A percentile compares a stretch with the other conserved stretches of the same genome.
Conservation (phyloP, 1,140 invertebrate species). For the Drosophila lowei region DNA sequence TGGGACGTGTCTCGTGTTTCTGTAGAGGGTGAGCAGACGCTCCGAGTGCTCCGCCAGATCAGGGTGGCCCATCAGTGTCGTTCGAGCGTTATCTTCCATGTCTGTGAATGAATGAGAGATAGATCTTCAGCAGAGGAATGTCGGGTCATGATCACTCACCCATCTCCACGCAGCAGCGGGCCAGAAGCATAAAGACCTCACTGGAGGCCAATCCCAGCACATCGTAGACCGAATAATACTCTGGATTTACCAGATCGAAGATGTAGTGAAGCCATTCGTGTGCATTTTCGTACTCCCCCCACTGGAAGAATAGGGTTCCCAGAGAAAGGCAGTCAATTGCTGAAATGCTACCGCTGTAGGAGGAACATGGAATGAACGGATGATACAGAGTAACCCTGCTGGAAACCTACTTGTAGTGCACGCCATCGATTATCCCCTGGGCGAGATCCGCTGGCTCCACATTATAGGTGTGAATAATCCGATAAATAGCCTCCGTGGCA, state of each 20-base stretch:
- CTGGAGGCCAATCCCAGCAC: slow-evolving; percentile 6
- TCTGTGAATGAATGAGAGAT: neutral
- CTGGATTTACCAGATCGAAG: neutral
- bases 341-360: slow-evolving; percentile 23
- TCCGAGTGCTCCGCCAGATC: neutral
- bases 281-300: neutral
- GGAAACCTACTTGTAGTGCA: slow-evolving; percentile 88
- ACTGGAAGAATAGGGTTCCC: slow-evolving; percentile 17
- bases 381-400: no score
- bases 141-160: slow-evolving; percentile 4
- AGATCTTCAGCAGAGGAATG: no score
- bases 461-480: slow-evolving; percentile 96
- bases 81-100: neutral
- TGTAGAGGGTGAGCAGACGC: neutral
- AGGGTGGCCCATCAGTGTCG: neutral
- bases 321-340: slow-evolving; percentile 42
- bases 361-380: neutral
- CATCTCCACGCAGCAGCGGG: slow-evolving; percentile 5
- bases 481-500: slow-evolving; percentile 93
- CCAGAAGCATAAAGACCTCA: slow-evolving; percentile 24
- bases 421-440: slow-evolving; percentile 92
- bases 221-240: neutral
- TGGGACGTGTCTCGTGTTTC: no score
- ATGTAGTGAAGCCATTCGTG: neutral
- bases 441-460: slow-evolving; percentile 93